Percentiles rank a stretch among this genome's conserved stretches.
Conservation (phyloP, 1,140 invertebrate genomes). For the Chironomus tepperi region DNA sequence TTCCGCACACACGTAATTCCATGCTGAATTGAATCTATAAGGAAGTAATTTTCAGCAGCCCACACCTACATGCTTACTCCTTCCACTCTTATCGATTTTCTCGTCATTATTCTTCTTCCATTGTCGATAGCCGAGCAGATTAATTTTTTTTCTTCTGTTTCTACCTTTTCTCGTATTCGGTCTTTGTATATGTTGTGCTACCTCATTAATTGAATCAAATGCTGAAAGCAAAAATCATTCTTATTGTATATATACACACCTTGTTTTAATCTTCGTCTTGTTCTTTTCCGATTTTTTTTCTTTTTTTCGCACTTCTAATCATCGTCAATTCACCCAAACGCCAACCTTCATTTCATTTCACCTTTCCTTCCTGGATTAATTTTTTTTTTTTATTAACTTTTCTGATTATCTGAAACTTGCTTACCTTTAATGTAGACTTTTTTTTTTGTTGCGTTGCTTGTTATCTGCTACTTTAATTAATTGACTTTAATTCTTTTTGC, state of each 20-base stretch:
- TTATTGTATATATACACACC: background rate
- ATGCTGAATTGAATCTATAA: background rate
- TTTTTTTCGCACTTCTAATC: background rate
- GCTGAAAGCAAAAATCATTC: background rate
- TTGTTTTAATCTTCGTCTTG: background rate
- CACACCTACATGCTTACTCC: no score
- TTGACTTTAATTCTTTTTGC: no score
- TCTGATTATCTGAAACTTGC: no score
- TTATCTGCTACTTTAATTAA: no score
- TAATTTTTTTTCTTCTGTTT: background rate
- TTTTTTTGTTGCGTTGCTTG: no score
- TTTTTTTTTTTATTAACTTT: background rate
- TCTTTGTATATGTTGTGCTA: background rate
- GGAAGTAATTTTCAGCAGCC: background rate
- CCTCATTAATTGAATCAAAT: conserved; percentile 8
- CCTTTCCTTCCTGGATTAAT: conserved; percentile 6
- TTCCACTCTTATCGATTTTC: background rate
- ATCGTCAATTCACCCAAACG: background rate
- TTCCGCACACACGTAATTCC: background rate
- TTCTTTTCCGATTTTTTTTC: no score
- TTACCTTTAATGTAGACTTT: no score
- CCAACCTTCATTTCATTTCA: background rate
- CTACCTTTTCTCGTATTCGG: background rate
- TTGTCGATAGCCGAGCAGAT: no score
- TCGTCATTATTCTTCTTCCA: background rate